Percentiles rank a stretch among this genome's conserved stretches.
Conservation (phyloP, 2,888 invertebrate genomes). For the Lepidochrysops patricia region DNA sequence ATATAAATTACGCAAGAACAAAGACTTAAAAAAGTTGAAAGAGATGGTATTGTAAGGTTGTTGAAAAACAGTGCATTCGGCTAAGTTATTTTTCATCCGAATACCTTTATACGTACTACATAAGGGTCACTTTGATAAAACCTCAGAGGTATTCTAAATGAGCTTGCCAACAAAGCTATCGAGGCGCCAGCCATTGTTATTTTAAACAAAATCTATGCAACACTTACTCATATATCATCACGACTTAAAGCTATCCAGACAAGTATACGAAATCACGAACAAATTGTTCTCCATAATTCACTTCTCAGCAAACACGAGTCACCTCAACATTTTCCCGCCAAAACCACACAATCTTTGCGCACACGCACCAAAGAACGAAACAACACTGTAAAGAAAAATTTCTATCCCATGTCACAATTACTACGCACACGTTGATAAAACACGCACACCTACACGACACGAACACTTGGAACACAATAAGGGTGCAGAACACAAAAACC, state of each 20-base stretch:
- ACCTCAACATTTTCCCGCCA: slow-evolving; percentile 49
- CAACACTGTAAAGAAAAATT: slow-evolving; percentile 41
- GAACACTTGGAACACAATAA: slow-evolving; percentile 51
- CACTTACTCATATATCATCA: slow-evolving; percentile 63
- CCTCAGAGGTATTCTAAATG: too few species aligned
- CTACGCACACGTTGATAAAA: slow-evolving; percentile 21
- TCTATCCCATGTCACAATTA: slow-evolving; percentile 30
- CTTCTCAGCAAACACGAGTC: slow-evolving; percentile 27
- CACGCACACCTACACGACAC: slow-evolving; percentile 43
- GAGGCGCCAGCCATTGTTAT: background rate
- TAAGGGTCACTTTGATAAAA: too few species aligned
- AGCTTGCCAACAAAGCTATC: background rate
- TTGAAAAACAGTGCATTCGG: too few species aligned
- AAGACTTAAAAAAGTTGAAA: too few species aligned
- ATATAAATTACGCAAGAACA: too few species aligned
- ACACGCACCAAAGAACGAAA: slow-evolving; percentile 42
- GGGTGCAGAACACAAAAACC: slow-evolving; percentile 62
- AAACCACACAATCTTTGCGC: slow-evolving; percentile 47
- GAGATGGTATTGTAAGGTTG: too few species aligned
- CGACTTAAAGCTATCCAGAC: slow-evolving; percentile 44
- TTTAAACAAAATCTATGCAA: background rate
- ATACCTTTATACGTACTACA: too few species aligned
- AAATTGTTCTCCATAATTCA: slow-evolving; percentile 44
- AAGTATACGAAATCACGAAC: slow-evolving; percentile 29
- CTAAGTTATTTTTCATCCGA: too few species aligned